phyloP scores from a whole-genome alignment of 2,113 vertebrate genomes.

The Cariama cristata region DNA sequence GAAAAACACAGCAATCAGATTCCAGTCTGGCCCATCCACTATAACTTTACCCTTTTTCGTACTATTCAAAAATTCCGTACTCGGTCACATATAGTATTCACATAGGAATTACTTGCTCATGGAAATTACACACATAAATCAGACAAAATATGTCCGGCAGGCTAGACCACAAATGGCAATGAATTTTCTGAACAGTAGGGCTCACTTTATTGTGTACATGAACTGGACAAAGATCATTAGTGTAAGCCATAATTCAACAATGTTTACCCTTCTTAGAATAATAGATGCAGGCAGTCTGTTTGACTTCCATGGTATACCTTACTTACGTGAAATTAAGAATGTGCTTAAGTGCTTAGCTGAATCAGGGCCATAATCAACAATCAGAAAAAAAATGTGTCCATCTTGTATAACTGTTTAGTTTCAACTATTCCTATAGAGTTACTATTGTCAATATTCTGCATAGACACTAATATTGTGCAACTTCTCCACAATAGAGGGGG shows the following conservation, averaged over 20 bases:
- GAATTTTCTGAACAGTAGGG: background rate
- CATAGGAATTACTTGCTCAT: background rate
- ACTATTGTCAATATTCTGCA: background rate
- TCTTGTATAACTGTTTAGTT: background rate
- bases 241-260: background rate
- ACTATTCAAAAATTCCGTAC: background rate
- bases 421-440: background rate
- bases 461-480: background rate
- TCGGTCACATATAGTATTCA: background rate
- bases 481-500: rapidly evolving
- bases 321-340: background rate
- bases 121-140: constrained; percentile 10
- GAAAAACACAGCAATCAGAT: background rate
- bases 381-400: background rate
- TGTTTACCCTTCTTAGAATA: background rate
- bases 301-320: background rate
- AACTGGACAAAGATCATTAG: background rate
- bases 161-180: background rate
- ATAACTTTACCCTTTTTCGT: background rate
- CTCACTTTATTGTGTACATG: background rate
- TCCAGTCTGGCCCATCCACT: background rate
- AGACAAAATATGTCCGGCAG: background rate
- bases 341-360: background rate
- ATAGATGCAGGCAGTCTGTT: background rate
- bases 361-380: background rate